Conservation (phyloP, 2,113 vertebrate genomes). For the Campylorhamphus procurvoides region DNA sequence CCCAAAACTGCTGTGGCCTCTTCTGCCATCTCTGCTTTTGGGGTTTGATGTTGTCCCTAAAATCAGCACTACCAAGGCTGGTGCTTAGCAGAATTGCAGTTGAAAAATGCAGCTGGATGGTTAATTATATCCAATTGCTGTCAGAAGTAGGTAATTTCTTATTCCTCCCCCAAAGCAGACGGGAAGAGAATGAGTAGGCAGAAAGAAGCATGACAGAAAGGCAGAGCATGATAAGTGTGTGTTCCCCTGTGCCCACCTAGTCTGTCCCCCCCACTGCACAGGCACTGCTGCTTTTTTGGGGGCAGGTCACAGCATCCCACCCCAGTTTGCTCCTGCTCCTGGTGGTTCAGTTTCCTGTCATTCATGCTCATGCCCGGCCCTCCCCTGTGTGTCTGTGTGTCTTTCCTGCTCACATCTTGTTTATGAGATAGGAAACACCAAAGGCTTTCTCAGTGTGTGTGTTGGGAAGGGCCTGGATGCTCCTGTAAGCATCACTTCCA, state of each 20-base stretch:
- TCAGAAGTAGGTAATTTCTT: background rate
- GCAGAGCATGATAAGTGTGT: background rate
- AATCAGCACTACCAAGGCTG: background rate
- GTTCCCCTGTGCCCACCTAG: background rate
- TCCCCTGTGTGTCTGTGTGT: background rate
- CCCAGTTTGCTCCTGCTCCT: background rate
- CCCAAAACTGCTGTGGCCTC: background rate
- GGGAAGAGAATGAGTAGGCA: background rate
- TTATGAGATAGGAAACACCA: background rate
- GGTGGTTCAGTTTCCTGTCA: background rate
- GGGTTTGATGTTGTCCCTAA: background rate
- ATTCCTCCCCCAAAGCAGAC: background rate
- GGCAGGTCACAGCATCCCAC: background rate
- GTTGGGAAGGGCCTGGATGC: background rate
- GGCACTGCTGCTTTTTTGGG: background rate
- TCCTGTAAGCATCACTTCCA: background rate
- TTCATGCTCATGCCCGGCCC: background rate
- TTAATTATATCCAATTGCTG: background rate
- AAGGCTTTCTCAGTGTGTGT: background rate
- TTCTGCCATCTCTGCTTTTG: background rate
- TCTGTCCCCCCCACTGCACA: background rate
- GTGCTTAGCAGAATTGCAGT: background rate
- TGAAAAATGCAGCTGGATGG: background rate
- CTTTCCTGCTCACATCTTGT: background rate
- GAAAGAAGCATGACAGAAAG: background rate